Conservation (phyloP, 2,797 vertebrate genomes). For the Threskiornis aethiopicus region DNA sequence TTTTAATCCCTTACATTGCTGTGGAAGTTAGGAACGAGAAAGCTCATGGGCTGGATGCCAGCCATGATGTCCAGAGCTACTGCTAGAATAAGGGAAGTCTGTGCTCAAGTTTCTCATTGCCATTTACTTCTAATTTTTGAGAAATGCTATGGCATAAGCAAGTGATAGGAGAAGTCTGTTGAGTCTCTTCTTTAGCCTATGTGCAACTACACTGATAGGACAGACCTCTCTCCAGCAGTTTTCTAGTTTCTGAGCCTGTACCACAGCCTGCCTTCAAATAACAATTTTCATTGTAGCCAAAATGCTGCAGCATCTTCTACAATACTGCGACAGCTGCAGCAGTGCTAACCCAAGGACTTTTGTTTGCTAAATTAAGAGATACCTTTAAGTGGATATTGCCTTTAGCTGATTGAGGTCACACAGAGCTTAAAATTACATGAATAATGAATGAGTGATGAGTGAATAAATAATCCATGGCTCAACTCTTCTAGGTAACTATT, state of each 20-base stretch:
- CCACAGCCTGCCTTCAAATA: constrained; percentile 1
- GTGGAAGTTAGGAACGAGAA: background rate
- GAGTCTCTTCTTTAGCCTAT: background rate
- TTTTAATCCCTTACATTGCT: background rate
- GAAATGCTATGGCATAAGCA: background rate
- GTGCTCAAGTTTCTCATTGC: background rate
- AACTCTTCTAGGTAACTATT: background rate
- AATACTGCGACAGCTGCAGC: background rate
- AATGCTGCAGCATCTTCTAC: background rate
- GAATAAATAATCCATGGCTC: constrained; percentile 25
- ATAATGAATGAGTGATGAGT: constrained; percentile 30
- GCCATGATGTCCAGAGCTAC: background rate
- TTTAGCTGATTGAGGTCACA: constrained; percentile 21
- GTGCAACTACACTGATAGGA: accelerated
- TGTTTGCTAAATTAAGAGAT: background rate
- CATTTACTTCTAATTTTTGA: background rate
- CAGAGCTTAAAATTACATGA: constrained; percentile 36
- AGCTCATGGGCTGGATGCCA: background rate
- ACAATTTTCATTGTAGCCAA: background rate
- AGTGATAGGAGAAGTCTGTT: background rate
- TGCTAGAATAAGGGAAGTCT: background rate
- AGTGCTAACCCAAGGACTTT: background rate
- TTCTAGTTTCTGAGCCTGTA: constrained; percentile 7
- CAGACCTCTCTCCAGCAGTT: background rate
- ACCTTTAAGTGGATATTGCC: background rate